Percentiles rank a stretch among this genome's conserved stretches.
These are phyloP conservation scores for Anastrepha ludens DNA, from an alignment of 1,140 invertebrate genomes.

Conservation along the genomic window DNA sequence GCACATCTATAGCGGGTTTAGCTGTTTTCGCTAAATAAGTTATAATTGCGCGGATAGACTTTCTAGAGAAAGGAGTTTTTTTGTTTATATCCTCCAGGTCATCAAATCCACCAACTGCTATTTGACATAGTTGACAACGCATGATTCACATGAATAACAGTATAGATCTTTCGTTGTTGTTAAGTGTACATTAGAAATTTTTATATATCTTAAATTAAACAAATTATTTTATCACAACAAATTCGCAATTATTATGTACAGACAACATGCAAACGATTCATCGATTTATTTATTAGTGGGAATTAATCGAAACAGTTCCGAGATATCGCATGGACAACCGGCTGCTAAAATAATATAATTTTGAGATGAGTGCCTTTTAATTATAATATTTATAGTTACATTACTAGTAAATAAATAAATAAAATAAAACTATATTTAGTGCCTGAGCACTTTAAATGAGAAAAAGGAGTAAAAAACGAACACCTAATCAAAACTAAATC, in stretches of 20 bases:
- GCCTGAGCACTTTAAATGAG: no score
- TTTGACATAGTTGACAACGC: not conserved
- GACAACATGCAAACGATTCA: not conserved
- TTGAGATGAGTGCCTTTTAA: no score
- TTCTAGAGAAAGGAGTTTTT: conserved; percentile 20
- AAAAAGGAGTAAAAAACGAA: no score
- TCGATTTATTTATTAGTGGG: no score
- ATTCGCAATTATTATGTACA: not conserved
- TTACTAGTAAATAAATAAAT: no score
- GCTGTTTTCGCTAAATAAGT: conserved; percentile 24
- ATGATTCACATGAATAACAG: not conserved
- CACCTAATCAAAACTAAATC: no score
- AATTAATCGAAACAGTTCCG: no score
- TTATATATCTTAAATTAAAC: not conserved
- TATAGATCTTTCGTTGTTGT: not conserved
- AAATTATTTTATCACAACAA: conserved; percentile 6
- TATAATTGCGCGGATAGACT: not conserved
- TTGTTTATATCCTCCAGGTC: not conserved
- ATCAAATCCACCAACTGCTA: no score
- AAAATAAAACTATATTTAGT: no score
- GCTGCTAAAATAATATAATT: no score
- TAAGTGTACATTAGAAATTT: not conserved
- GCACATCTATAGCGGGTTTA: not conserved
- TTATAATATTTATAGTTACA: no score
- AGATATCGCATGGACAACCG: no score